A percentile compares a stretch with the other conserved stretches of the same genome.
phyloP scores from a whole-genome alignment of 2,113 vertebrate genomes.

The Podarcis raffonei region DNA sequence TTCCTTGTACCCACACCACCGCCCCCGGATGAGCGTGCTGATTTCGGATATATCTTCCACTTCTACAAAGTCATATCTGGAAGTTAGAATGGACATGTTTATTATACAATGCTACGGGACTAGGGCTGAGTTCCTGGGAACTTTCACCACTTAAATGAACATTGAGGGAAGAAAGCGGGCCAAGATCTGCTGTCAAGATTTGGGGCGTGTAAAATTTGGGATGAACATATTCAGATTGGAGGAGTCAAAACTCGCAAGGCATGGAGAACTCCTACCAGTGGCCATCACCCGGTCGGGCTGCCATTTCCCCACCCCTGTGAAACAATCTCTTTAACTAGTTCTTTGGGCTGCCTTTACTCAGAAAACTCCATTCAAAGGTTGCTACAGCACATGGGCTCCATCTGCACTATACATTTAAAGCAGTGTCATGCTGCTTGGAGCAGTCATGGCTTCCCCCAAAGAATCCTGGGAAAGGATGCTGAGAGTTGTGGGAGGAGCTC shows the following conservation, averaged over 20 bases:
- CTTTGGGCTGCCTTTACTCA: not conserved
- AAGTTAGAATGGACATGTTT: conserved; percentile 17
- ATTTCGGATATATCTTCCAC: conserved; percentile 92
- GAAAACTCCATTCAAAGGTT: not conserved
- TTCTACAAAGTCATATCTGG: conserved; percentile 96
- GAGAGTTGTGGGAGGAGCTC: too few species aligned
- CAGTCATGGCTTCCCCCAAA: not conserved
- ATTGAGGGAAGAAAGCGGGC: not conserved
- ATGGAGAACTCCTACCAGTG: not conserved
- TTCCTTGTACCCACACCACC: conserved; percentile 94
- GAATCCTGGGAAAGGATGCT: too few species aligned
- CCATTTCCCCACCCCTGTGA: not conserved
- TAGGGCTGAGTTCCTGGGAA: not conserved
- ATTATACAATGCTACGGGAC: not conserved
- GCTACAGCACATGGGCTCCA: not conserved
- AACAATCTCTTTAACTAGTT: not conserved
- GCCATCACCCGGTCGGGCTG: too few species aligned
- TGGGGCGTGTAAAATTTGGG: not conserved
- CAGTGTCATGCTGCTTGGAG: not conserved
- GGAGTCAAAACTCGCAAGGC: not conserved
- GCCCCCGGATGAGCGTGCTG: conserved; percentile 90
- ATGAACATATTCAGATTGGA: not conserved
- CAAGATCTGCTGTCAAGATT: not conserved
- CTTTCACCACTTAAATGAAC: too few species aligned
- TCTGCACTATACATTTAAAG: not conserved